These are phyloP conservation scores for Urocyon cinereoargenteus DNA, from an alignment of 2,797 vertebrate genomes.

Conservation along the genomic window DNA sequence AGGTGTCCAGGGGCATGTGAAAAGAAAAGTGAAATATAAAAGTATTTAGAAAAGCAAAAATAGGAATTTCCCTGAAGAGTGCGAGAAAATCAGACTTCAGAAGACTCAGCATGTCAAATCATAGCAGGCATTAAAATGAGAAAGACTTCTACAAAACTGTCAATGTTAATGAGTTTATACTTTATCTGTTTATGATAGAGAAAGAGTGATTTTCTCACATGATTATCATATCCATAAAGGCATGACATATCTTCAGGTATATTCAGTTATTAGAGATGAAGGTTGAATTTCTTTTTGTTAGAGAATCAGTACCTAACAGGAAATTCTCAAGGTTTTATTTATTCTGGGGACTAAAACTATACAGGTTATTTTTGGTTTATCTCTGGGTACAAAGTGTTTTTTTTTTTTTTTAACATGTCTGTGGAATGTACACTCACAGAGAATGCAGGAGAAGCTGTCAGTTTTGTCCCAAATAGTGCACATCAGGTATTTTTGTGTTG, in stretches of 20 bases:
- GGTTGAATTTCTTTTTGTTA: conserved; percentile 17
- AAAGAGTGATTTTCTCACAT: neutral
- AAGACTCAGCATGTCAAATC: neutral
- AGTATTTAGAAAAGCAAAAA: neutral
- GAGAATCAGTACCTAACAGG: neutral
- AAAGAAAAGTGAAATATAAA: neutral
- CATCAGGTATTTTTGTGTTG: neutral
- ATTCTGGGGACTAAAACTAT: neutral
- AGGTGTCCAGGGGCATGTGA: neutral
- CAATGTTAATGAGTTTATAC: neutral
- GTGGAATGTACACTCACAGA: neutral
- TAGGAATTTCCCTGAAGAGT: neutral
- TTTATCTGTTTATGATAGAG: neutral
- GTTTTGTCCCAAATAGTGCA: neutral
- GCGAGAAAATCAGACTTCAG: neutral
- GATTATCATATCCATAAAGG: neutral
- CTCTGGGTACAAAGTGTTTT: neutral
- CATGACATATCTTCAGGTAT: neutral
- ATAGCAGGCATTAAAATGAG: neutral
- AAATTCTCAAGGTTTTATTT: neutral
- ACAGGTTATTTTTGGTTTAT: neutral
- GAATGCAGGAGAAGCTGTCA: neutral
- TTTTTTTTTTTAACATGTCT: neutral
- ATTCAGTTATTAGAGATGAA: conserved; percentile 12
- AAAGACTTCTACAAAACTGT: neutral